Percentiles rank a stretch among this genome's conserved stretches.
Conservation (phyloP, 1,140 invertebrate genomes). For the Onthophagus taurus region DNA sequence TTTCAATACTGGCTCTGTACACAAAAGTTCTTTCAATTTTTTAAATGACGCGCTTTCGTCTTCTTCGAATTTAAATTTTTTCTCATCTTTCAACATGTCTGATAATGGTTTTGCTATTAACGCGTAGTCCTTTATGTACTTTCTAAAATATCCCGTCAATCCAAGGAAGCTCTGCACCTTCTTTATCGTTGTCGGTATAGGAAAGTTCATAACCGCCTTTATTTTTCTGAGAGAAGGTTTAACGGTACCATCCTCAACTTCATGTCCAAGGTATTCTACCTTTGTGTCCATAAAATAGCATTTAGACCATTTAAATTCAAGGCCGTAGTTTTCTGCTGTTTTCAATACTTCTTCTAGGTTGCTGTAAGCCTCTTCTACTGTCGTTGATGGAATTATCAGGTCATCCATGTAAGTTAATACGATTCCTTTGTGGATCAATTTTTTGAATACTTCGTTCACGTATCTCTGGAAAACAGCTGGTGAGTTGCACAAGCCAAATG, state of each 20-base stretch:
- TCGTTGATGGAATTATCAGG: slow-evolving; percentile 17
- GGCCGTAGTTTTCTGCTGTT: neutral
- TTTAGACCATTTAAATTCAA: slow-evolving; percentile 9
- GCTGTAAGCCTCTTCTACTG: slow-evolving; percentile 16
- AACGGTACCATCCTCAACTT: slow-evolving; percentile 2
- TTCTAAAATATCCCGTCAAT: slow-evolving; percentile 4
- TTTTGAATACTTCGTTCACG: slow-evolving; percentile 9
- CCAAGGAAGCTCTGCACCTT: slow-evolving; percentile 8
- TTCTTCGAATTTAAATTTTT: slow-evolving; percentile 1
- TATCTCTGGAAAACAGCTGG: slow-evolving; percentile 12
- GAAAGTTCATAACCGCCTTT: slow-evolving; percentile 5
- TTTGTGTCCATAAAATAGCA: slow-evolving; percentile 9
- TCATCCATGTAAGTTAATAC: slow-evolving; percentile 20
- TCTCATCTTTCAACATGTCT: slow-evolving; percentile 2
- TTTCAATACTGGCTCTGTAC: slow-evolving; percentile 15
- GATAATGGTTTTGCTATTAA: slow-evolving; percentile 7
- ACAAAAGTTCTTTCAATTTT: slow-evolving; percentile 15
- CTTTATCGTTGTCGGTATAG: slow-evolving; percentile 8
- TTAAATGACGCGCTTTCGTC: slow-evolving; percentile 2
- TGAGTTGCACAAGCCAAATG: slow-evolving; percentile 11
- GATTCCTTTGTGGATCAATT: slow-evolving; percentile 5
- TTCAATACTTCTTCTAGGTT: slow-evolving; percentile 16
- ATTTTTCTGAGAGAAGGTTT: slow-evolving; percentile 7
- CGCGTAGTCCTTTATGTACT: slow-evolving; percentile 7
- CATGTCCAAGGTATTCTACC: slow-evolving; percentile 7